Evolutionary conservation across 1,140 invertebrate genomes (phyloP), one percentile per base, ranked within the genome.

Genomic region (Calephelis virginiensis): DNA sequence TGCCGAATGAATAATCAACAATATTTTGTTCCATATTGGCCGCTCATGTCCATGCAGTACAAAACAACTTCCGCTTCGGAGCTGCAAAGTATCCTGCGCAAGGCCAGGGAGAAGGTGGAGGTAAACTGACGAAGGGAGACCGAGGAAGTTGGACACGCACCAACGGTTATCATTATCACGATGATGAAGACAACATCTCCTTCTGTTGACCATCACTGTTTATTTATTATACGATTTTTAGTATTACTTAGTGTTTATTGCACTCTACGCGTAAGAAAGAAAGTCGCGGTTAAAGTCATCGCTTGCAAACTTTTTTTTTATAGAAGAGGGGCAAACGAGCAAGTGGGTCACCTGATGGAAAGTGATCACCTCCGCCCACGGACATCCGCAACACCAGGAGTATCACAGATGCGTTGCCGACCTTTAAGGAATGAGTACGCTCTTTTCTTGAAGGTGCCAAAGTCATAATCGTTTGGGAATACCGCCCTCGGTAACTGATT

Each of bases 61-160:
- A 94, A 95, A 81, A 95, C 93, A 0, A 92, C 93, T 6, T 92
- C 94, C 9, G 93, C 93, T 1, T 94, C 94, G 43, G 94, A 95
- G 83, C 84, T 96, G 40, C 92, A 93, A 68, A 93, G 92, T 64
- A 94, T 95, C 77, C 88, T 96, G 66, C 93, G 93, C 17, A 93
- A 93, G 77, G 93, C 93, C 43, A 90, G 94, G 12, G 92, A 93
- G 82, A 94, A 93, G 83, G 92, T 91, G 14, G 94, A 94, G 63
- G 88, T 88, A 5, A 82, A 82, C 47, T 89, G 80, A 89, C 61
- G 14, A 37, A 9, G 61, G 11, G 17, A 8, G 17, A 1, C 0
- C 8, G 13, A 37, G 40, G 10, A 48, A 64, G 40, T 37, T 28
- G 40, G 45, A 13, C 49, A 62, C 63, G 45, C 65, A 46, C 6